phyloP scores from a whole-genome alignment of 30 jellyfish, hydroid and myxozoan species.

The Turritopsis rubra region DNA sequence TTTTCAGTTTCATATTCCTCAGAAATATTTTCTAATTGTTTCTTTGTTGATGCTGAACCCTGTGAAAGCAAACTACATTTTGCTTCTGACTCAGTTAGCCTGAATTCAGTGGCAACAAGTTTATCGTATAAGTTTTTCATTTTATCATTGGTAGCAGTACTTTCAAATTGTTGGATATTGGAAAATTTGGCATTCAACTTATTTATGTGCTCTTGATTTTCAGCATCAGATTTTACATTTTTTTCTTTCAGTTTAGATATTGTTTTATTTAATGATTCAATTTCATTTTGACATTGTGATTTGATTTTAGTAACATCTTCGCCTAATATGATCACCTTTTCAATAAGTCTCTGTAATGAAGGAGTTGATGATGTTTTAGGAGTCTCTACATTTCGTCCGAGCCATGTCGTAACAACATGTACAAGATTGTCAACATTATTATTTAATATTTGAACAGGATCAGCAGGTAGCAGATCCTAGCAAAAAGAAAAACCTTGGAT shows the following conservation, averaged over 20 bases:
- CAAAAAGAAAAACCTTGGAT: not conserved
- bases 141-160: conserved; percentile 4
- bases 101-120: conserved; percentile 14
- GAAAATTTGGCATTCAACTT: conserved; percentile 15
- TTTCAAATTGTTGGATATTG: not conserved
- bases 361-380: not conserved
- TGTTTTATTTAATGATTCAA: not conserved
- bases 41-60: not conserved
- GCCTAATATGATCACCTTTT: not conserved
- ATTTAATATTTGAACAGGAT: conserved; percentile 10
- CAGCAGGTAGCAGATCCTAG: conserved; percentile 8
- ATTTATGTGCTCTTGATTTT: not conserved
- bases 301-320: conserved; percentile 2
- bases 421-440: conserved; percentile 3
- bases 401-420: conserved; percentile 3
- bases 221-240: conserved; percentile 7
- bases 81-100: conserved; percentile 11
- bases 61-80: not conserved
- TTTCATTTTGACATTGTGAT: not conserved
- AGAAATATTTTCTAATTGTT: not conserved
- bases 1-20: not conserved
- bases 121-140: conserved; percentile 12
- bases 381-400: not conserved
- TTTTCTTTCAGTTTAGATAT: not conserved
- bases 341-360: conserved; percentile 10